Evolutionary conservation across 1,140 invertebrate species (phyloP), one percentile per base, ranked within the genome.

Genomic region (Drosophila insularis): DNA sequence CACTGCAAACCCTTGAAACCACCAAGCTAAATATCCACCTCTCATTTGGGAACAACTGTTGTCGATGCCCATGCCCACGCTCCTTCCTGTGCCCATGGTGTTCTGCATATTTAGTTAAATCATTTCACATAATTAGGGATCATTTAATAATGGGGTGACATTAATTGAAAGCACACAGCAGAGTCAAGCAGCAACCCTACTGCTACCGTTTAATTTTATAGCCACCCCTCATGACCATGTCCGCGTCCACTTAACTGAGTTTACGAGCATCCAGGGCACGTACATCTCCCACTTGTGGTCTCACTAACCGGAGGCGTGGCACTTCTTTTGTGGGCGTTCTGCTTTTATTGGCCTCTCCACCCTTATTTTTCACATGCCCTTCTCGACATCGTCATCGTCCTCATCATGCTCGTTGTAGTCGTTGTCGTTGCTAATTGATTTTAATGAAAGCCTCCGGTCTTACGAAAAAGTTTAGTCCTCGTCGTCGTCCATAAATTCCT

Each of bases 81-180:
- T 31, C 63, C 40, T 70, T 53, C 64, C 65, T 56, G 70, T 58
- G 71, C 32, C 68, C 69, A 21, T 53, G 63, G 61, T 71, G 71
- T 37, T 50, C 67, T 78, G 84, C 84, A 89, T 89, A 89, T 89
- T 89, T 80, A 81, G 84, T 85, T 87, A 90, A 90, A 90, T 90
- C 87, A 90, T 90, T 91, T 91, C 90, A 91, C 90, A 91, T 91
- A 91, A 91, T 91, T 91, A 91, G 90, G 90, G 86, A 91, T 91
- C 90, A 91, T 91, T 91, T 91, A 91, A 91, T 91, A 91, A 91
- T 91, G 86, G 90, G 90, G 86, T 90, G 86, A 91, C 90, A 91
- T 91, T 91, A 91, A 91, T 91, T 91, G 90, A 79, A 77, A 89
- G 76, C 69, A 72, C 67, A 78, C 63, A 54, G 53, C 23, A 23